These are phyloP conservation scores for Hydrolagus affinis DNA, from an alignment of 2,113 vertebrate genomes.

Conservation along the genomic window DNA sequence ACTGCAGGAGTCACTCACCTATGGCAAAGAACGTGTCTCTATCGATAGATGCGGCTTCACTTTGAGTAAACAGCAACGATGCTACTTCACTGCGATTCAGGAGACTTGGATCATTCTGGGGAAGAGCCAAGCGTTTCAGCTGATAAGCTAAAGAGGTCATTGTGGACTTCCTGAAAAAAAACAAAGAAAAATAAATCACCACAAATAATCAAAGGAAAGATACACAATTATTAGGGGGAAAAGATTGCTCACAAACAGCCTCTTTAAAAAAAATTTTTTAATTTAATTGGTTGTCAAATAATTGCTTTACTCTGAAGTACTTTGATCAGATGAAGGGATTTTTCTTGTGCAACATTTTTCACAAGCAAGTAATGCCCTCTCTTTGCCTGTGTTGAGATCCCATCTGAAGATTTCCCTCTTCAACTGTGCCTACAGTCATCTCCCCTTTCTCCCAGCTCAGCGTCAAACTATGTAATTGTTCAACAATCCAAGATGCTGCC, in stretches of 20 bases:
- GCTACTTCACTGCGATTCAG: constrained; percentile 57
- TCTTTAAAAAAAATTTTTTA: background rate
- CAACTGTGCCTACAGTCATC: no score
- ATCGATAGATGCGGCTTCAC: constrained; percentile 77
- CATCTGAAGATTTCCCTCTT: no score
- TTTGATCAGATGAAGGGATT: background rate
- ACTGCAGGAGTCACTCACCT: constrained; percentile 55
- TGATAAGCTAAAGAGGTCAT: constrained; percentile 93
- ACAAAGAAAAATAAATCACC: background rate
- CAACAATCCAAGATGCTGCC: no score
- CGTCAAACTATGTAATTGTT: no score
- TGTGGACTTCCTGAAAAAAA: background rate
- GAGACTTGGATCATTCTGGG: constrained; percentile 73
- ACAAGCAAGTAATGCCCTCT: background rate
- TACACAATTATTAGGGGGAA: background rate
- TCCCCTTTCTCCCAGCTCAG: no score
- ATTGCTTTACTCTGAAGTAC: background rate
- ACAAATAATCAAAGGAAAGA: background rate
- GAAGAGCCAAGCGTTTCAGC: constrained; percentile 77
- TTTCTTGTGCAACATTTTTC: background rate
- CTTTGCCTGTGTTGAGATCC: no score
- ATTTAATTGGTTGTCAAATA: background rate
- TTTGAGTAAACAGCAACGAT: constrained; percentile 79
- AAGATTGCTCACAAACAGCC: background rate
- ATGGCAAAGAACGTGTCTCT: constrained; percentile 79